Evolutionary conservation across 2,113 vertebrate genomes (phyloP).

Genomic region (Caranx melampygus): DNA sequence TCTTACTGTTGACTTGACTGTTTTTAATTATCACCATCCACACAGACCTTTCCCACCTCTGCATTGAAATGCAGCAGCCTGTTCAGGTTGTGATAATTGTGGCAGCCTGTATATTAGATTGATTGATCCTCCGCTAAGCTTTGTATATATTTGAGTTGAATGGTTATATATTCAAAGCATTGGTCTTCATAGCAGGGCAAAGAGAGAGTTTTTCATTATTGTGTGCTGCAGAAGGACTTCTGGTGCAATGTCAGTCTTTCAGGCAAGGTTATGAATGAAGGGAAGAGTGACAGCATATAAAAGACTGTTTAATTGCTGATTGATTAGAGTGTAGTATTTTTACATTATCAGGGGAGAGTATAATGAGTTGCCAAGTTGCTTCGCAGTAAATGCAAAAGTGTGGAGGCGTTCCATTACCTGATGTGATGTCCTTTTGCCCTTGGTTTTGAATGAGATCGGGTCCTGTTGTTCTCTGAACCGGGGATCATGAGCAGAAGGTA

Average conservation of each 20-base stretch:
- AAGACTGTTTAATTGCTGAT: conserved; percentile 77
- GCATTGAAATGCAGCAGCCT: conserved; percentile 15
- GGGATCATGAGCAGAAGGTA: not conserved
- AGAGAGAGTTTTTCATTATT: conserved; percentile 33
- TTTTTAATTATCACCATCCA: conserved; percentile 43
- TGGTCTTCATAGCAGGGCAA: conserved; percentile 31
- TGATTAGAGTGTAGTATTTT: conserved; percentile 67
- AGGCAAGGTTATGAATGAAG: conserved; percentile 70
- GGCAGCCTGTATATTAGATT: conserved; percentile 39
- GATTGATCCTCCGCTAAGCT: conserved; percentile 54
- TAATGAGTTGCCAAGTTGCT: conserved; percentile 58
- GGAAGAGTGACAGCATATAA: conserved; percentile 71
- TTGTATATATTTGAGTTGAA: conserved; percentile 19
- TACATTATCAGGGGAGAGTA: conserved; percentile 53
- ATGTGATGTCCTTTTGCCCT: conserved; percentile 47
- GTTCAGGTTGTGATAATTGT: conserved; percentile 39
- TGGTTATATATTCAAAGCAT: conserved; percentile 27
- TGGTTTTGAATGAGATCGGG: conserved; percentile 28
- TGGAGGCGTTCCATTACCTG: conserved; percentile 31
- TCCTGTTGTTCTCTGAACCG: conserved; percentile 2
- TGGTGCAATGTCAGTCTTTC: conserved; percentile 62
- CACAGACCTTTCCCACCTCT: not conserved
- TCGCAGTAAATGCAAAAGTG: conserved; percentile 14
- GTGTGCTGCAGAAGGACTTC: conserved; percentile 4
- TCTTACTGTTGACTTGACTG: conserved; percentile 47